Evolutionary conservation across 2,797 vertebrate species (phyloP).

Genomic region (Danio kyathit): DNA sequence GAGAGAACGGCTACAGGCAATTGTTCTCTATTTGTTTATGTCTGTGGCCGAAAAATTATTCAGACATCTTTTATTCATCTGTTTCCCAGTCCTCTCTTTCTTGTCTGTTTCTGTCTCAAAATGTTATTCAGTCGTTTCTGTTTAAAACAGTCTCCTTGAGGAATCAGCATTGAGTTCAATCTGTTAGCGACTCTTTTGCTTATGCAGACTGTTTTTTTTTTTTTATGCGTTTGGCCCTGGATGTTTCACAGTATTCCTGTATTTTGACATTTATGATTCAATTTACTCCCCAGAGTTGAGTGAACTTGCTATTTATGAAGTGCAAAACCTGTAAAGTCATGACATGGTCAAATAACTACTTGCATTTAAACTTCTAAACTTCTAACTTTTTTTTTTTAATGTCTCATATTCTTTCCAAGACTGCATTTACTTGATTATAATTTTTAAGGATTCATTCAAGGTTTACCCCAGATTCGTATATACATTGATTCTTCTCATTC

Average conservation of each 20-base stretch:
- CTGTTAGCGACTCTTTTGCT: not conserved
- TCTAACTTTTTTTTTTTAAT: not conserved
- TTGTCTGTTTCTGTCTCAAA: not conserved
- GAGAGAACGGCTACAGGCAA: conserved; percentile 26
- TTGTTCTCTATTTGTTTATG: conserved; percentile 49
- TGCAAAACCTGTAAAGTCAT: conserved; percentile 19
- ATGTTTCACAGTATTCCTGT: conserved; percentile 25
- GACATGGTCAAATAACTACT: conserved; percentile 21
- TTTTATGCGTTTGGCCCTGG: not conserved
- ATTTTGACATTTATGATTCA: conserved; percentile 48
- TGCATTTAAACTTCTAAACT: not conserved
- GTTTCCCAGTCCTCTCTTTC: conserved; percentile 13
- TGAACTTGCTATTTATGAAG: conserved; percentile 34
- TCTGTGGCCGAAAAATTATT: conserved; percentile 55
- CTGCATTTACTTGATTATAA: not conserved
- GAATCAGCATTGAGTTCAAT: not conserved
- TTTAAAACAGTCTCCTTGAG: not conserved
- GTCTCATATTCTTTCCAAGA: not conserved
- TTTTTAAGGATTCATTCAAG: no score
- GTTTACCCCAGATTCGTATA: no score
- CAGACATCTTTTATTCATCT: conserved; percentile 25
- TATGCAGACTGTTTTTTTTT: not conserved
- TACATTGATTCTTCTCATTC: not conserved
- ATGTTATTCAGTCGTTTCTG: not conserved
- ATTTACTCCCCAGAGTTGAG: conserved; percentile 35